phyloP scores from a whole-genome alignment of 2,113 vertebrate genomes.

The Neolamprologus modestus region DNA sequence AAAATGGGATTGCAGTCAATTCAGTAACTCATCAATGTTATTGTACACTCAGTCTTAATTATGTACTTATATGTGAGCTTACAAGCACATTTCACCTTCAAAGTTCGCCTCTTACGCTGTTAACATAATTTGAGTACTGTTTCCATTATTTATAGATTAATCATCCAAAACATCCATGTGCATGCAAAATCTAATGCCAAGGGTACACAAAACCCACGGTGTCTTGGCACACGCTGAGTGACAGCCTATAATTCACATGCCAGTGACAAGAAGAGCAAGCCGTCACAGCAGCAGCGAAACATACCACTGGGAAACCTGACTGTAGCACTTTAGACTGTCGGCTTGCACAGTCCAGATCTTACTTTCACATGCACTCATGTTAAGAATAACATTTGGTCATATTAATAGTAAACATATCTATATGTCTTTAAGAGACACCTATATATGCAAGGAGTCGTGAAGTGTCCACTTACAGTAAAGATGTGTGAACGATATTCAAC shows the following conservation, averaged over 20 bases:
- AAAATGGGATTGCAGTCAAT: background rate
- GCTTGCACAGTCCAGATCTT: background rate
- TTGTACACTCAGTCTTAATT: background rate
- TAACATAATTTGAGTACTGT: background rate
- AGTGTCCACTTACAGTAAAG: background rate
- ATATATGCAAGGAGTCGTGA: background rate
- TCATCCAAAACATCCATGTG: slow-evolving; percentile 18
- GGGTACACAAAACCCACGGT: background rate
- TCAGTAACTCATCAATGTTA: background rate
- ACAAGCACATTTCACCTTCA: background rate
- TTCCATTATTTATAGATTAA: slow-evolving; percentile 16
- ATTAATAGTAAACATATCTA: background rate
- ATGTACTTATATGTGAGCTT: background rate
- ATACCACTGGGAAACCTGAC: background rate
- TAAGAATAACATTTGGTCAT: background rate
- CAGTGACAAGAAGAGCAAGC: slow-evolving; percentile 18
- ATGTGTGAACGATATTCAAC: background rate
- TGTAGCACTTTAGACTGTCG: background rate
- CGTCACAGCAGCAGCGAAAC: background rate
- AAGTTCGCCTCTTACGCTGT: background rate
- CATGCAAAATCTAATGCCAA: slow-evolving; percentile 42
- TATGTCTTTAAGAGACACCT: background rate
- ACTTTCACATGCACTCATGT: background rate
- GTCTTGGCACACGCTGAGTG: background rate
- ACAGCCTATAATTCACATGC: slow-evolving; percentile 34